These are phyloP conservation scores for Hypomesus transpacificus DNA, from an alignment of 2,113 vertebrate species.

Conservation along the genomic window DNA sequence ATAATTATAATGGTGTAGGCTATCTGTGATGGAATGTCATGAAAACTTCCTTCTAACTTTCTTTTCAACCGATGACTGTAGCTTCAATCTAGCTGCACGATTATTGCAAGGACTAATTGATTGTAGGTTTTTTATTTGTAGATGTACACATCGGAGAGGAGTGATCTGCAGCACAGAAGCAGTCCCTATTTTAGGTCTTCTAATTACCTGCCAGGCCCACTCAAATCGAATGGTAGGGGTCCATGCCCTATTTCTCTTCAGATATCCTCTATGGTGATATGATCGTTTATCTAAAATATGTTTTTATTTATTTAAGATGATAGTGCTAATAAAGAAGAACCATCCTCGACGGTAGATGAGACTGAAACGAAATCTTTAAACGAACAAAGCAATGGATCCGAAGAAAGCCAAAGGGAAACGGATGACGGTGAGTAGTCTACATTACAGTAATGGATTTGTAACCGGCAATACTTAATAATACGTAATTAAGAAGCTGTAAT, in stretches of 20 bases:
- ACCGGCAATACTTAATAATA: background rate
- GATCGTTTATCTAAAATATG: conserved; percentile 37
- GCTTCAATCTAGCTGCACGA: too few species aligned
- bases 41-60: too few species aligned
- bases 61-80: too few species aligned
- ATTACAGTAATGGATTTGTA: too few species aligned
- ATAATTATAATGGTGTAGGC: too few species aligned
- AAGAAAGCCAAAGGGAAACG: conserved; percentile 78
- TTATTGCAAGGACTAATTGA: too few species aligned
- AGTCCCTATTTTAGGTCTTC: conserved; percentile 68
- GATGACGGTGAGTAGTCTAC: conserved; percentile 72
- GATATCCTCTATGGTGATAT: background rate
- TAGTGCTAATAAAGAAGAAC: conserved; percentile 90
- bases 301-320: conserved; percentile 73
- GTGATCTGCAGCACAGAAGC: conserved; percentile 76
- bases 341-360: conserved; percentile 88
- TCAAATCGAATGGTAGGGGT: conserved; percentile 78
- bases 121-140: conserved; percentile 51
- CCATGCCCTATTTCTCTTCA: background rate
- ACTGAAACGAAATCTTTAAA: conserved; percentile 83
- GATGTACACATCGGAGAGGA: conserved; percentile 82
- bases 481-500: background rate
- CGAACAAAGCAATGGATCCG: conserved; percentile 80
- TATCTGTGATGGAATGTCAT: too few species aligned
- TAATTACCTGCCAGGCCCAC: conserved; percentile 73